Evolutionary conservation across 2,888 invertebrate genomes (phyloP).

Genomic region (Pyrrhia umbra): DNA sequence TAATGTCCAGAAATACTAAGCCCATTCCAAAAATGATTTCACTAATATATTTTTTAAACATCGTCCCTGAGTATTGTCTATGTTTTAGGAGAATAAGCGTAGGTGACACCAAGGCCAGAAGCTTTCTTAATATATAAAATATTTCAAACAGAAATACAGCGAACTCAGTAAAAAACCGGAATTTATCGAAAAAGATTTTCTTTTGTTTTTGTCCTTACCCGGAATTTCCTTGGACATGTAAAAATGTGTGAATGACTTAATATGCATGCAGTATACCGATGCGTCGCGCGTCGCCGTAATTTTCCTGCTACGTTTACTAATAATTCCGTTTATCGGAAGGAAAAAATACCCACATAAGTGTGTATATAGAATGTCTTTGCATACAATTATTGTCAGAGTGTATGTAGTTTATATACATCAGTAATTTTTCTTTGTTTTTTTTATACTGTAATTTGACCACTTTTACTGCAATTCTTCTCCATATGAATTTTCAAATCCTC

Average conservation of each 20-base stretch:
- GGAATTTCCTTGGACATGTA: constrained; percentile 26
- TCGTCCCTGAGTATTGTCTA: too few relatives aligned
- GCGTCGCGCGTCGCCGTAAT: background rate
- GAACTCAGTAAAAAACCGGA: constrained; percentile 16
- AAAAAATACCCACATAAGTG: constrained; percentile 1
- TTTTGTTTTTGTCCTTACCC: constrained; percentile 19
- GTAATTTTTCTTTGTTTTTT: too few relatives aligned
- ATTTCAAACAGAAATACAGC: background rate
- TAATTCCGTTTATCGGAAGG: constrained; percentile 26
- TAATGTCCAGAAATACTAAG: background rate
- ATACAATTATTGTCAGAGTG: background rate
- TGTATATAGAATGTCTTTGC: background rate
- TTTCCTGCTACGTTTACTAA: constrained; percentile 37
- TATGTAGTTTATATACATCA: too few relatives aligned
- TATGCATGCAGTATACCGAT: constrained; percentile 1
- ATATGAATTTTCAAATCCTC: too few relatives aligned
- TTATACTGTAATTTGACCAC: too few relatives aligned
- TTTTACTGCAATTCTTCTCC: too few relatives aligned
- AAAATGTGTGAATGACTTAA: constrained; percentile 23
- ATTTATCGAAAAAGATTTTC: background rate
- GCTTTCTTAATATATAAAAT: too few relatives aligned
- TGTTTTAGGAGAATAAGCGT: too few relatives aligned
- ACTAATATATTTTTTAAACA: too few relatives aligned
- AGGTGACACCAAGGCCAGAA: too few relatives aligned
- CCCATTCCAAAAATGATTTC: background rate